Evolutionary conservation across 1,140 invertebrate species (phyloP).

Genomic region (Ceratina japonica): DNA sequence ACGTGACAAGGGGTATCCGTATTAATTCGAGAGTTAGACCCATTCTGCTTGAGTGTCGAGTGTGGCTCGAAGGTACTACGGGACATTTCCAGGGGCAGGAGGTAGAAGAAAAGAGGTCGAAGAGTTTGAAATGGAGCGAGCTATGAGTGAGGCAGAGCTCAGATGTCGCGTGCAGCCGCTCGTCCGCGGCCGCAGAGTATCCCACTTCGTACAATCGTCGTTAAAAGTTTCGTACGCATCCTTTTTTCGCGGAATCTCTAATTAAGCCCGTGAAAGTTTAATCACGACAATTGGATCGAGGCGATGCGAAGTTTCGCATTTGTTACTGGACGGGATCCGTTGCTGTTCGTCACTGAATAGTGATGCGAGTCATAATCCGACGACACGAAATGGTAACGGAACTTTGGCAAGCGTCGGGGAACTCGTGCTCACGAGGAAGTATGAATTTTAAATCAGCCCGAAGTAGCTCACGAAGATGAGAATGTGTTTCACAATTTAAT

Average conservation of each 20-base stretch:
- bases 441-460: conserved; percentile 5
- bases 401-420: no score
- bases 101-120: conserved; percentile 29
- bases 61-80: conserved; percentile 26
- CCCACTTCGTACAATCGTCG: conserved; percentile 58
- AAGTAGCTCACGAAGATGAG: no score
- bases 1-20: no score
- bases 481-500: no score
- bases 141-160: conserved; percentile 60
- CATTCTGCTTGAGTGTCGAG: conserved; percentile 51
- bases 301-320: background rate
- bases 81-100: conserved; percentile 35
- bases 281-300: conserved; percentile 13
- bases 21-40: conserved; percentile 14
- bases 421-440: background rate
- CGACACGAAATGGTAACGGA: background rate
- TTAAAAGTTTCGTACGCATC: conserved; percentile 51
- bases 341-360: background rate
- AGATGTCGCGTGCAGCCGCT: conserved; percentile 63
- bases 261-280: conserved; percentile 40
- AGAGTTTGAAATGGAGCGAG: conserved; percentile 62
- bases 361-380: background rate
- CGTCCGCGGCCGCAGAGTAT: conserved; percentile 48
- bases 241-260: conserved; percentile 26
- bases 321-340: background rate